A percentile compares a stretch with the other conserved stretches of the same genome.
These are phyloP conservation scores for Scyliorhinus canicula DNA, from an alignment of 2,797 vertebrate species.

Conservation along the genomic window DNA sequence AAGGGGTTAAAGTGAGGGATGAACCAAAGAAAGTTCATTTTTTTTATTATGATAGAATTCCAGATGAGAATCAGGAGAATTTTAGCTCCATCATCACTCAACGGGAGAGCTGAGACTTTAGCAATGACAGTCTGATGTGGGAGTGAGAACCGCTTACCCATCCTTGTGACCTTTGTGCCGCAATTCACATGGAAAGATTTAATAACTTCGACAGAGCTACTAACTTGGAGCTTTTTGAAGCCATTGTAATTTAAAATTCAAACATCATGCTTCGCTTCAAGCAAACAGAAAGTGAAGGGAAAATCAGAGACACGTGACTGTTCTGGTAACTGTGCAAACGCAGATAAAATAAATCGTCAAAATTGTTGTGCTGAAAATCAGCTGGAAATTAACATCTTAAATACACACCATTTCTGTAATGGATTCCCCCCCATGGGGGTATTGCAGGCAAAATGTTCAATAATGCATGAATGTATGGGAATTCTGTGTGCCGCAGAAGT, in stretches of 20 bases:
- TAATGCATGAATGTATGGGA: not conserved
- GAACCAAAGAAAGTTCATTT: not conserved
- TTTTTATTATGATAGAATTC: not conserved
- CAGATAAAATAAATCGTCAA: slow-evolving; percentile 12
- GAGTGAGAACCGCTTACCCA: not conserved
- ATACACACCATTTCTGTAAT: not conserved
- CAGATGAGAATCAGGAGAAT: not conserved
- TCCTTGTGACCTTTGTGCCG: not conserved
- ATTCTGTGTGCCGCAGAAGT: not conserved
- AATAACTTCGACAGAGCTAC: not conserved
- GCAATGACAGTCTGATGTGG: not conserved
- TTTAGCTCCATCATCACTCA: not conserved
- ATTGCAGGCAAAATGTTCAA: not conserved
- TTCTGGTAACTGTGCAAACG: not conserved
- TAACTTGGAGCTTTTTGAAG: not conserved
- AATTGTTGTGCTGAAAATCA: not conserved
- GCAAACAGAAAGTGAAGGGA: not conserved
- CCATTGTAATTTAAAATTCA: not conserved
- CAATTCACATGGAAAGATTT: slow-evolving; percentile 11
- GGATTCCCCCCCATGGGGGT: not conserved
- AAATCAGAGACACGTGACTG: not conserved
- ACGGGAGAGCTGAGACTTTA: not conserved
- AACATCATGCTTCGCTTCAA: too few species aligned
- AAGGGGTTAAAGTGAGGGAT: not conserved
- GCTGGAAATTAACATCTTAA: not conserved